Evolutionary conservation across 2,797 vertebrate genomes (phyloP).

Genomic region (Fistularia commersonii): DNA sequence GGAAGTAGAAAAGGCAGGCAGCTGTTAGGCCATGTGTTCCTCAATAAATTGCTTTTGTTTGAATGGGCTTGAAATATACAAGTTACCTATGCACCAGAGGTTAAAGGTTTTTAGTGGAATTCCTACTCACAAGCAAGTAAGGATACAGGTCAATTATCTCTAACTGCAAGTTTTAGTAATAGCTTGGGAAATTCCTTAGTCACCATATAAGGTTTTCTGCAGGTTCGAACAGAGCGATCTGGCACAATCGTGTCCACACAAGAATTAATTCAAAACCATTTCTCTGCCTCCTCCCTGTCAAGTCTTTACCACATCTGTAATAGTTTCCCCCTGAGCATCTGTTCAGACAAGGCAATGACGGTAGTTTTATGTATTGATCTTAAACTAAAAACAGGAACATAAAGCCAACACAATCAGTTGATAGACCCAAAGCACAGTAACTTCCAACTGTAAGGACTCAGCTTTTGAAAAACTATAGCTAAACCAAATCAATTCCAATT

Average conservation of each 20-base stretch:
- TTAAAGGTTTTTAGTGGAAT: too few relatives aligned
- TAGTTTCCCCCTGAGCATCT: conserved; percentile 1
- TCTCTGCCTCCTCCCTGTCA: neutral
- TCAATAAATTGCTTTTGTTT: conserved; percentile 45
- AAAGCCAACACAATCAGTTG: neutral
- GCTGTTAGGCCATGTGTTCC: conserved; percentile 73
- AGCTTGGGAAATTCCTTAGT: too few relatives aligned
- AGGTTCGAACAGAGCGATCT: neutral
- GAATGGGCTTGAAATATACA: conserved; percentile 37
- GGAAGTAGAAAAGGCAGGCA: conserved; percentile 66
- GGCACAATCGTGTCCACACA: conserved; percentile 15
- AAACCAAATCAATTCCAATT: too few relatives aligned
- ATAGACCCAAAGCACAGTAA: neutral
- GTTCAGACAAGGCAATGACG: neutral
- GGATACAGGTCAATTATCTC: too few relatives aligned
- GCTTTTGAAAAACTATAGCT: too few relatives aligned
- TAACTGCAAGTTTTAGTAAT: too few relatives aligned
- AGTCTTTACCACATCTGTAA: neutral
- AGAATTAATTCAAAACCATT: conserved; percentile 6
- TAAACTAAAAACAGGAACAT: neutral
- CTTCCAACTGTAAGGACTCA: too few relatives aligned
- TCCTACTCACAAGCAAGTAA: too few relatives aligned
- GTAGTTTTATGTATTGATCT: neutral
- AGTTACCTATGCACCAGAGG: neutral
- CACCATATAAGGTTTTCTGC: too few relatives aligned